Evolutionary conservation across 2,888 invertebrate genomes (phyloP).

Genomic region (Lottia gigantea): DNA sequence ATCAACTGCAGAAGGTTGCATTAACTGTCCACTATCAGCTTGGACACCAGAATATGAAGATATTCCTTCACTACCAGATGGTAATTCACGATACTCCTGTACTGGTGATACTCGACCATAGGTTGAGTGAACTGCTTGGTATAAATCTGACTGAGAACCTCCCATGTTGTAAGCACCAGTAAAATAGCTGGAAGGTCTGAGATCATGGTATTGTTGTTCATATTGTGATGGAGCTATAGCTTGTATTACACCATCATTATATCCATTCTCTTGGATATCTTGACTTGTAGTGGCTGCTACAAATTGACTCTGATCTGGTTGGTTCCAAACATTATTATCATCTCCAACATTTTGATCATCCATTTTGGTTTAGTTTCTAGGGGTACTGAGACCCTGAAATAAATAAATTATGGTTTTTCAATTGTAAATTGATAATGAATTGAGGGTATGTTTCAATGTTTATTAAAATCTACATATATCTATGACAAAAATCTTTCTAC

Average conservation of each 20-base stretch:
- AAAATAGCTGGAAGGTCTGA: conserved; percentile 21
- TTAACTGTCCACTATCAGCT: conserved; percentile 32
- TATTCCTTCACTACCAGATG: conserved; percentile 42
- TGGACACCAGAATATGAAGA: conserved; percentile 36
- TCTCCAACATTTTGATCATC: conserved; percentile 7
- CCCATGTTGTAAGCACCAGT: conserved; percentile 25
- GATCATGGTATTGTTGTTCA: conserved; percentile 27
- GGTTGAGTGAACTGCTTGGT: conserved; percentile 53
- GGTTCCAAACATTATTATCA: conserved; percentile 35
- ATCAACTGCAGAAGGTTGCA: conserved; percentile 40
- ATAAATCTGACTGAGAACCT: conserved; percentile 31
- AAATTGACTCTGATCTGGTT: conserved; percentile 31
- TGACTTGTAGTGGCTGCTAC: conserved; percentile 20
- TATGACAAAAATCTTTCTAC: no score
- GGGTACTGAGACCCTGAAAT: no score
- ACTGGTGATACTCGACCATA: conserved; percentile 43
- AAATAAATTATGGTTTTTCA: no score
- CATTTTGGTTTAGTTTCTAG: not conserved
- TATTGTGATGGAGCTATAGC: conserved; percentile 18
- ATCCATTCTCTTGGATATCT: conserved; percentile 16
- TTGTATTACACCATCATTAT: conserved; percentile 16
- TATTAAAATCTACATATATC: no score
- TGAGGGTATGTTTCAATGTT: no score
- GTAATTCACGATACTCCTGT: conserved; percentile 38
- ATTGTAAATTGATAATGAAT: no score